A percentile compares a stretch with the other conserved stretches of the same genome.
Evolutionary conservation across 2,888 invertebrate species (phyloP).

Genomic region (Xestoiulus laeticollis): DNA sequence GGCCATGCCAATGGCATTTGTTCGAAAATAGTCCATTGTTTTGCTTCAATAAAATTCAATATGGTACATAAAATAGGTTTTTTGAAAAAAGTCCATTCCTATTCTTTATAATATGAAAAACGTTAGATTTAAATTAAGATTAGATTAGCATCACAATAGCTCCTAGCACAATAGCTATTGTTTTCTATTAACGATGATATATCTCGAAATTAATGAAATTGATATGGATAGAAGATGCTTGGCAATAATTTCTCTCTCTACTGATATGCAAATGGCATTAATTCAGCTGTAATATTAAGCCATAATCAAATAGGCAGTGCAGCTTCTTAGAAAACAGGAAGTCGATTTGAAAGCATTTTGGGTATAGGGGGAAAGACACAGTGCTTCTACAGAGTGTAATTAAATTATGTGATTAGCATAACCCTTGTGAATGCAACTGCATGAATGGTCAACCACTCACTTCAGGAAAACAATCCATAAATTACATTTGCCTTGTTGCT

Average conservation of each 20-base stretch:
- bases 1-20: not conserved
- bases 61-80: not conserved
- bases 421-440: slow-evolving; percentile 36
- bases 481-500: slow-evolving; percentile 44
- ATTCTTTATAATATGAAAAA: not conserved
- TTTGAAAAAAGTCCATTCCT: not conserved
- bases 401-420: slow-evolving; percentile 48
- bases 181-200: slow-evolving; percentile 2
- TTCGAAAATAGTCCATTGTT: not conserved
- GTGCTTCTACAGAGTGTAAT: slow-evolving; percentile 32
- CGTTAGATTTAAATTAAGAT: not conserved
- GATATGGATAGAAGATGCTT: not conserved
- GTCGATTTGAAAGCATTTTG: not conserved
- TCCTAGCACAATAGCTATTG: not conserved
- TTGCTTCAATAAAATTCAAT: not conserved
- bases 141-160: not conserved
- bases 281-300: not conserved
- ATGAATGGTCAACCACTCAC: slow-evolving; percentile 46
- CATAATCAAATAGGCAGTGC: not conserved
- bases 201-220: slow-evolving; percentile 16
- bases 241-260: not conserved
- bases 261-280: not conserved
- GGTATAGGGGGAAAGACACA: not conserved
- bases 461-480: slow-evolving; percentile 29
- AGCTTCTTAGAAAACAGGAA: not conserved